Percentiles rank a stretch among this genome's conserved stretches.
Conservation (phyloP, 2,113 vertebrate species). For the Grammomys surdaster region DNA sequence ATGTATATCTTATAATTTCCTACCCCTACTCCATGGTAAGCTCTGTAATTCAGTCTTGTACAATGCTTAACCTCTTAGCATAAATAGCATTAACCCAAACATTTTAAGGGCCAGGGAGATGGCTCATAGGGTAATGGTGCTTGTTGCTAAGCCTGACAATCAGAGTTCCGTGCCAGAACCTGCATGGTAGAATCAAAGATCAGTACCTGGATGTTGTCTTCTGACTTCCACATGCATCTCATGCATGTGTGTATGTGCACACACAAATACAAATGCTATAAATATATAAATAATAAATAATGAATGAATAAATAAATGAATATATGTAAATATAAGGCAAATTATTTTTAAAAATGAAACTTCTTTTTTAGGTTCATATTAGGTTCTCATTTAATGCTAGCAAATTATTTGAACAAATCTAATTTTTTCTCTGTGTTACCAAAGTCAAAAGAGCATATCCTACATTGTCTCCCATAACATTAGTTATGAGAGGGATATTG, state of each 20-base stretch:
- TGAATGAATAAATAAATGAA: not conserved
- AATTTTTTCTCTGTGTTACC: constrained; percentile 27
- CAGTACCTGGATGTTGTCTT: not conserved
- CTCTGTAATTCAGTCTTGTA: not conserved
- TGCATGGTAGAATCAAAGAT: not conserved
- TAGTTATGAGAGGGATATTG: not conserved
- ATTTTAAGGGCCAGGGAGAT: not conserved
- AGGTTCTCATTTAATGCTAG: not conserved
- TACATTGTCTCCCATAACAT: not conserved
- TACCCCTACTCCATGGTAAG: not conserved
- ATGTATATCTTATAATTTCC: not conserved
- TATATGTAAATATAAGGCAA: not conserved
- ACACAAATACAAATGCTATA: not conserved
- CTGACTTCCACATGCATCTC: not conserved
- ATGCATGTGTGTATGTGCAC: too few species aligned
- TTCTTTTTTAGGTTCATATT: not conserved
- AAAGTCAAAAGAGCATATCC: not conserved
- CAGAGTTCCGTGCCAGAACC: not conserved
- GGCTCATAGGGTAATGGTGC: not conserved
- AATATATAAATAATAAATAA: too few species aligned
- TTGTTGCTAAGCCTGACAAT: not conserved
- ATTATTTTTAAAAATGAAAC: not conserved
- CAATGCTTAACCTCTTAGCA: not conserved
- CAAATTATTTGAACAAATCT: constrained; percentile 5
- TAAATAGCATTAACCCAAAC: not conserved